These are phyloP conservation scores for Nipponacmea schrenckii DNA, from an alignment of 2,888 invertebrate genomes.

Conservation along the genomic window DNA sequence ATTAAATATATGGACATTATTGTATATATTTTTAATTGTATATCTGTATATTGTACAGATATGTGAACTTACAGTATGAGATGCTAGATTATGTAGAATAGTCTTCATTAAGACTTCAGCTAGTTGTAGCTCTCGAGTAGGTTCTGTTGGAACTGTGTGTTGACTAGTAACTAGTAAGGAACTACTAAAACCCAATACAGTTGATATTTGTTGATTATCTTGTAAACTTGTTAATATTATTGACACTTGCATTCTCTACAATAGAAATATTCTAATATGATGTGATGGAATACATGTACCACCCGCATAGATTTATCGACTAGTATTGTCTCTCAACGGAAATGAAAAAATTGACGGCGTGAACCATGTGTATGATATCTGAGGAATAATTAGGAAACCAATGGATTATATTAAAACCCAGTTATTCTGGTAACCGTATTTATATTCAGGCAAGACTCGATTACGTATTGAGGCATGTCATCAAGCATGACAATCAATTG, in stretches of 20 bases:
- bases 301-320: too few relatives aligned
- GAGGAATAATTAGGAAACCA: not conserved
- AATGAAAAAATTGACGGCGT: too few relatives aligned
- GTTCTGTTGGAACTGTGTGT: not conserved
- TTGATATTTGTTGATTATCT: conserved; percentile 73
- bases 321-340: too few relatives aligned
- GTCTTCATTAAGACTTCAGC: conserved; percentile 72
- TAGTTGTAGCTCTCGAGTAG: conserved; percentile 59
- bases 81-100: conserved; percentile 71
- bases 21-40: too few relatives aligned
- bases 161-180: conserved; percentile 21
- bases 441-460: too few relatives aligned
- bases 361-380: too few relatives aligned
- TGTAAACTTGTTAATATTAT: conserved; percentile 75
- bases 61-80: conserved; percentile 70
- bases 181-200: conserved; percentile 71
- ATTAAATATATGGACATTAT: too few relatives aligned
- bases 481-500: too few relatives aligned
- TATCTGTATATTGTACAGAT: too few relatives aligned
- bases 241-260: conserved; percentile 72
- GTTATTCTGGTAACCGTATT: too few relatives aligned
- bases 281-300: too few relatives aligned
- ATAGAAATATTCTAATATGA: conserved; percentile 1
- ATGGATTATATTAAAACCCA: not conserved
- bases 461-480: too few relatives aligned